Percentiles rank a stretch among this genome's conserved stretches.
Conservation (phyloP, 2,113 vertebrate genomes). For the Elgaria multicarinata region DNA sequence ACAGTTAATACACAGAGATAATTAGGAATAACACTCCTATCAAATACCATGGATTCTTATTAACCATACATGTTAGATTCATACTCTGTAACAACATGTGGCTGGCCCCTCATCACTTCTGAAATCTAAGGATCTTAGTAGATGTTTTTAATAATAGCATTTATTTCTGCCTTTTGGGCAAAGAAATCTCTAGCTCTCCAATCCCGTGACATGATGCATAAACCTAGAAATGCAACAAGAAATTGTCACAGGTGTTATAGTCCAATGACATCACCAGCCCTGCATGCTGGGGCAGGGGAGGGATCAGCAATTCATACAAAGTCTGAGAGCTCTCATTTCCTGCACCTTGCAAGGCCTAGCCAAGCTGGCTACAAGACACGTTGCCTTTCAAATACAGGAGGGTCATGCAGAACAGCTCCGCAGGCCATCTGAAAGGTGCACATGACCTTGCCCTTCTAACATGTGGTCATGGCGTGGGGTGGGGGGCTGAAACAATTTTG, state of each 20-base stretch:
- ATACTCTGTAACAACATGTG: too few species aligned
- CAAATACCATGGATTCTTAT: too few species aligned
- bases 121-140: neutral
- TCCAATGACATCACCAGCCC: neutral
- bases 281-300: neutral
- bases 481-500: slow-evolving; percentile 10
- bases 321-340: neutral
- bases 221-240: neutral
- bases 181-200: neutral
- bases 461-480: neutral
- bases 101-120: neutral
- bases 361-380: neutral
- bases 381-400: neutral
- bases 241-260: neutral
- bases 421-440: neutral
- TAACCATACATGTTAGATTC: too few species aligned
- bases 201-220: neutral
- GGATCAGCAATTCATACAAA: neutral
- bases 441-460: neutral
- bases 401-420: neutral
- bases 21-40: too few species aligned
- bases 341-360: neutral
- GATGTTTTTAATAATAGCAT: neutral
- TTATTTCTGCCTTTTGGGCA: neutral
- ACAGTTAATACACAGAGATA: too few species aligned